Conservation (phyloP, 2,888 invertebrate genomes). For the Drosophila austrosaltans region DNA sequence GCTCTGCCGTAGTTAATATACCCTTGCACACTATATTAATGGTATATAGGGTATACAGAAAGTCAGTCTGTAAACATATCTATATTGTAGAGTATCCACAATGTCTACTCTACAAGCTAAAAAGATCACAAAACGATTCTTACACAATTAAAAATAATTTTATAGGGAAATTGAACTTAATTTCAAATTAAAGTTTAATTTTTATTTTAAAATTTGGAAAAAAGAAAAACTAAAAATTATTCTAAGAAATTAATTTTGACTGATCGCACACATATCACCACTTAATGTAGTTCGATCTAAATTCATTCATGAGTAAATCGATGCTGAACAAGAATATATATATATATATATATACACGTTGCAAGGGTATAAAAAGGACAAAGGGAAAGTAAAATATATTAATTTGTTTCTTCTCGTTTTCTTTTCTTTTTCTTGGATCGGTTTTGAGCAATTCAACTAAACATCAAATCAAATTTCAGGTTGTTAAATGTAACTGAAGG, state of each 20-base stretch:
- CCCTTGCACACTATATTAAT: background rate
- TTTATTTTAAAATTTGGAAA: too few relatives aligned
- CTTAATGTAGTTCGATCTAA: background rate
- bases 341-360: background rate
- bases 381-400: background rate
- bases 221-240: too few relatives aligned
- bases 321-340: background rate
- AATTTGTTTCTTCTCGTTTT: background rate
- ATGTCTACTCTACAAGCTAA: too few relatives aligned
- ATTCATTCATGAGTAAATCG: too few relatives aligned
- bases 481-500: constrained; percentile 39
- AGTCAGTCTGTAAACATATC: too few relatives aligned
- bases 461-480: constrained; percentile 42
- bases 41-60: too few relatives aligned
- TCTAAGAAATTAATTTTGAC: background rate
- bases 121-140: too few relatives aligned
- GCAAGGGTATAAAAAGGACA: background rate
- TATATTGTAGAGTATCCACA: too few relatives aligned
- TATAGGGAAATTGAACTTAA: too few relatives aligned
- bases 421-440: background rate
- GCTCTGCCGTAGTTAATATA: background rate
- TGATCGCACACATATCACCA: constrained; percentile 2
- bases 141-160: too few relatives aligned
- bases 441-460: constrained; percentile 30
- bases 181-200: too few relatives aligned